A percentile compares a stretch with the other conserved stretches of the same genome.
phyloP scores from a whole-genome alignment of 2,797 vertebrate genomes.

The Erethizon dorsatum region DNA sequence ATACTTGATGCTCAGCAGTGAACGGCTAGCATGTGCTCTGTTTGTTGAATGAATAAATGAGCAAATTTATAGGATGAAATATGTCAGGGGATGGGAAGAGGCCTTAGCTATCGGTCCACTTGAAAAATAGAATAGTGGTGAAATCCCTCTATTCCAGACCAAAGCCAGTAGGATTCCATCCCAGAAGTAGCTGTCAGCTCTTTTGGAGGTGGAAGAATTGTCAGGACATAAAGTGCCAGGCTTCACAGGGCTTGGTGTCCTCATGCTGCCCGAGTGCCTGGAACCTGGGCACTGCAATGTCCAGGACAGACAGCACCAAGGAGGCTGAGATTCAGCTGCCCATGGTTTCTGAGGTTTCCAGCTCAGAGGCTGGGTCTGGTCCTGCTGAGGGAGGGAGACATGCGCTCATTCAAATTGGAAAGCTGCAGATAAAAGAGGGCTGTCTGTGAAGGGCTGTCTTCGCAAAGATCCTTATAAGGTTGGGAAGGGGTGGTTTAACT shows the following conservation, averaged over 20 bases:
- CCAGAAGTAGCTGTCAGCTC: neutral
- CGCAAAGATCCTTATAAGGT: neutral
- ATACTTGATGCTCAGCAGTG: neutral
- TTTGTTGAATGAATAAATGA: neutral
- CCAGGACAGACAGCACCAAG: neutral
- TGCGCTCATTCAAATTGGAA: accelerated
- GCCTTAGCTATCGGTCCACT: neutral
- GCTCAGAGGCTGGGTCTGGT: neutral
- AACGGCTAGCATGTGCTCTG: neutral
- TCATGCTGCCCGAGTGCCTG: neutral
- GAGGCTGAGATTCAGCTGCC: neutral
- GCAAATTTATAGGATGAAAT: neutral
- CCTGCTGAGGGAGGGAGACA: neutral
- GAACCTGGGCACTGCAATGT: neutral
- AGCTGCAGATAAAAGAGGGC: neutral
- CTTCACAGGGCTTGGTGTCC: neutral
- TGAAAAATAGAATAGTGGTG: neutral
- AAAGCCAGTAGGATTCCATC: neutral
- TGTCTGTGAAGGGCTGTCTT: neutral
- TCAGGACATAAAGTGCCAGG: neutral
- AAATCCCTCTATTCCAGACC: neutral
- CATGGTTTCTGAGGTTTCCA: neutral
- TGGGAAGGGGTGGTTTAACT: neutral
- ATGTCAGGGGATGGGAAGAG: neutral
- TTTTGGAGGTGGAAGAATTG: accelerated